phyloP scores from a whole-genome alignment of 2,113 vertebrate species.

The Hypocryptadius cinnamomeus region DNA sequence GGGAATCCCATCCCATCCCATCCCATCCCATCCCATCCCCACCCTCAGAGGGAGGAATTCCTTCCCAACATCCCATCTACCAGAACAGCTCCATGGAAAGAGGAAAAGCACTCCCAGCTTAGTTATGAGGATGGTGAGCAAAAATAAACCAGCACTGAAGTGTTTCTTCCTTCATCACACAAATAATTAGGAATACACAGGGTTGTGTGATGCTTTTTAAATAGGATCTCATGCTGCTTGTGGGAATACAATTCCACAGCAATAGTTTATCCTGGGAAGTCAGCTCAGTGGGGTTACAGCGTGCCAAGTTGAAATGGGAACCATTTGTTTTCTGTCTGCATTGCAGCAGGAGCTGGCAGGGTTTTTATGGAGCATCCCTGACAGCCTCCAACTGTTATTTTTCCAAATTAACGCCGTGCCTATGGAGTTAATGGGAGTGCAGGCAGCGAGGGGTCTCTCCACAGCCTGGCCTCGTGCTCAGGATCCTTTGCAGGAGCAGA shows the following conservation, averaged over 20 bases:
- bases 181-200: conserved; percentile 27
- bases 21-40: too few relatives aligned
- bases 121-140: background rate
- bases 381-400: conserved; percentile 26
- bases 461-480: background rate
- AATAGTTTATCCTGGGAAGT: conserved; percentile 22
- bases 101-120: background rate
- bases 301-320: conserved; percentile 29
- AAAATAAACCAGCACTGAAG: background rate
- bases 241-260: conserved; percentile 17
- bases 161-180: background rate
- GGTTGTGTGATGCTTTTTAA: background rate
- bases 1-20: background rate
- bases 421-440: conserved; percentile 35
- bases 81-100: background rate
- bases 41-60: background rate
- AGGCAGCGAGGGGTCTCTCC: background rate
- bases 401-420: conserved; percentile 54
- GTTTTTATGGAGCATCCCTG: background rate
- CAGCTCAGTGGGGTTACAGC: background rate
- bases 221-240: background rate
- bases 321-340: conserved; percentile 59
- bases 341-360: conserved; percentile 42
- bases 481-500: conserved; percentile 13
- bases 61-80: background rate